Conservation (phyloP, 2,888 invertebrate genomes). For the Scaptomyza reducta region DNA sequence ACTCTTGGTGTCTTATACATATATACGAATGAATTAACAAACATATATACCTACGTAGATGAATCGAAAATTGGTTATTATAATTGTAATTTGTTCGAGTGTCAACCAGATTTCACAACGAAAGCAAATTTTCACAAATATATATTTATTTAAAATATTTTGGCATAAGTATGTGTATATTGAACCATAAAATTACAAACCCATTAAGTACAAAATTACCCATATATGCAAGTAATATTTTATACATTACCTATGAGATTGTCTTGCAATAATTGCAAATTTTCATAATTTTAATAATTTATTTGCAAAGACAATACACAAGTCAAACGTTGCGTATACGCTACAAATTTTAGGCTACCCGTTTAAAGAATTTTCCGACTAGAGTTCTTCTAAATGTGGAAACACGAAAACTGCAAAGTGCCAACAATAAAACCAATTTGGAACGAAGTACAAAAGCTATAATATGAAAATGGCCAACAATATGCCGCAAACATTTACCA, state of each 20-base stretch:
- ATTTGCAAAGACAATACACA: too few relatives aligned
- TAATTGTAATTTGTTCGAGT: conserved; percentile 3
- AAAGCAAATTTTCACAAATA: background rate
- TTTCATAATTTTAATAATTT: too few relatives aligned
- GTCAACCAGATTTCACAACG: background rate
- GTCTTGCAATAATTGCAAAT: background rate
- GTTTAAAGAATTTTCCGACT: conserved; percentile 7
- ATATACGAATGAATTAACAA: background rate
- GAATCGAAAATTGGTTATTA: background rate
- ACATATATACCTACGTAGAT: background rate
- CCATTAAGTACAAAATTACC: background rate
- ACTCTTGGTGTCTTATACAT: background rate
- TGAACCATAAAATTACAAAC: background rate
- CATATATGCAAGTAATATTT: too few relatives aligned
- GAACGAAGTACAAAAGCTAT: conserved; percentile 57
- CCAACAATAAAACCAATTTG: conserved; percentile 66
- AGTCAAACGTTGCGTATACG: conserved; percentile 16
- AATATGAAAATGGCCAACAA: conserved; percentile 66
- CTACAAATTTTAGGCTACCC: background rate
- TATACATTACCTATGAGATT: background rate
- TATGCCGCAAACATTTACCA: conserved; percentile 68
- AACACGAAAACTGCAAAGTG: conserved; percentile 36
- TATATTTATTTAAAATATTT: background rate
- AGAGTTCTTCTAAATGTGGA: conserved; percentile 12
- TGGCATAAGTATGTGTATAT: background rate